Evolutionary conservation across 2,888 invertebrate species (phyloP), one percentile per base, ranked within the genome.

Genomic region (Oscheius sp.): DNA sequence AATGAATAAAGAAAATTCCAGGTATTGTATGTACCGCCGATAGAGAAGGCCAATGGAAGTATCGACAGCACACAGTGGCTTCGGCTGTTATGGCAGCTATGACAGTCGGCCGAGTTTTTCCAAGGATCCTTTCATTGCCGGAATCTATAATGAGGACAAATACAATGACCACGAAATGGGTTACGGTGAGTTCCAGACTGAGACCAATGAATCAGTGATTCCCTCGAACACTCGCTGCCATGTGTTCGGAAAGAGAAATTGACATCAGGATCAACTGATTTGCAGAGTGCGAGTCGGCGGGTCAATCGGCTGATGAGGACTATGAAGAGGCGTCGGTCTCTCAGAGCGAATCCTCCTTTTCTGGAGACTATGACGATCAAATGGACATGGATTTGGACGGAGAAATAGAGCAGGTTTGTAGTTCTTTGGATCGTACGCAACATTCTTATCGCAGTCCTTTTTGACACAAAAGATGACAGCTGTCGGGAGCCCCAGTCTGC

Each of bases 21-120:
- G 8, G 23, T n/a, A n/a, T 67, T 67, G 45, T 67, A 67, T 67
- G 58, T 61, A 61, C 46, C 68, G 27, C 61, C 58, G 29, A 27
- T 61, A 61, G 48, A 39, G 10, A 6, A 23, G 46, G 27, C 58
- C 29, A 39, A 68, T 68, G 68, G 68, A 68, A 68, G 68, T 68
- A 4, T 68, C 68, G 29, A 68, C 58, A 20, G 61, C 58, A 29
- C 68, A 58, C 20, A 50, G 29, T 10, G 52, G 68, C 58, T 68
- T 68, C 29, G 68, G 68, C 52, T 61, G 53, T 37, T 68, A 46
- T 25, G 68, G 50, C 29, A 68, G 52, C 33, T 68, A 68, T 46
- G 61, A 68, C 37, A 68, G 61, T 33, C 34, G 68, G 23, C 58
- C 68, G 27, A 61, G 61, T 23, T 68, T 50, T 46, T 58, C 61